phyloP scores from a whole-genome alignment of 2,888 invertebrate genomes.

The Brenthis hecate region DNA sequence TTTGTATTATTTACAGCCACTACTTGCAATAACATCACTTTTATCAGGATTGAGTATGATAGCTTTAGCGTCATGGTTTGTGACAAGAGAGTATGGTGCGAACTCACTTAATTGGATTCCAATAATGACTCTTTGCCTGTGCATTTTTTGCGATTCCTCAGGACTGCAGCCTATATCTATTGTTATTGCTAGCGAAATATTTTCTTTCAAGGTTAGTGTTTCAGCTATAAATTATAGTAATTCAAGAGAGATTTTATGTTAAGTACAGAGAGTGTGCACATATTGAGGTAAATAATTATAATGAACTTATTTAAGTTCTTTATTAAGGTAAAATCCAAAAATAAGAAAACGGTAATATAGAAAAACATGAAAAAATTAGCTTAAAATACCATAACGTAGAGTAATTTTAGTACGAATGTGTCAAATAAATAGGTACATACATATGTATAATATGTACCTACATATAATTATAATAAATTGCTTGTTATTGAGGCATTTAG shows the following conservation, averaged over 20 bases:
- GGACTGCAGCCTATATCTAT: constrained; percentile 80
- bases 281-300: too few relatives aligned
- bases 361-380: not conserved
- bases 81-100: constrained; percentile 53
- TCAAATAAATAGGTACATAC: too few relatives aligned
- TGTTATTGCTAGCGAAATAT: constrained; percentile 76
- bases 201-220: constrained; percentile 67
- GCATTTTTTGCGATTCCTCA: constrained; percentile 75
- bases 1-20: constrained; percentile 50
- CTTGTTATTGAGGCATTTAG: too few relatives aligned
- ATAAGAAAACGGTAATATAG: too few relatives aligned
- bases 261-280: too few relatives aligned
- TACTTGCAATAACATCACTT: constrained; percentile 59
- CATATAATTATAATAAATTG: too few relatives aligned
- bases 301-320: too few relatives aligned
- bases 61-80: constrained; percentile 67
- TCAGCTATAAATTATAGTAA: not conserved
- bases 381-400: too few relatives aligned
- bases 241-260: not conserved
- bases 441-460: too few relatives aligned
- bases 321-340: too few relatives aligned
- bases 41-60: constrained; percentile 71
- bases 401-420: too few relatives aligned
- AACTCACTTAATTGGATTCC: constrained; percentile 73
- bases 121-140: constrained; percentile 71